phyloP scores from a whole-genome alignment of 2,888 invertebrate species.

The Dicyrtomina minuta region DNA sequence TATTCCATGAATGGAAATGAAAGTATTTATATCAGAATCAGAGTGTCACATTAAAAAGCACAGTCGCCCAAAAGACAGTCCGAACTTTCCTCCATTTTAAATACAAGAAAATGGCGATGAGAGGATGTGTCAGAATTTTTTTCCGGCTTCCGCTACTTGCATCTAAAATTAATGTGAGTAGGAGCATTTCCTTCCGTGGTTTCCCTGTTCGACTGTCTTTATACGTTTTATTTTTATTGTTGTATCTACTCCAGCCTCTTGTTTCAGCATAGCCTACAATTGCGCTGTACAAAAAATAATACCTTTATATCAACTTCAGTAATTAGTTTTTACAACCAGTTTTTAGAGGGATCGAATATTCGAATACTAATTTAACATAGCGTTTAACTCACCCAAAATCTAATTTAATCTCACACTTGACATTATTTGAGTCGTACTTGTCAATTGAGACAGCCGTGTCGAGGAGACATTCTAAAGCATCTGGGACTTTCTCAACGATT shows the following conservation, averaged over 20 bases:
- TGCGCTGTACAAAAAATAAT: conserved; percentile 42
- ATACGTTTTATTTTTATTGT: conserved; percentile 6
- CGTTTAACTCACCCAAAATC: conserved; percentile 48
- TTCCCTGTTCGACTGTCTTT: conserved; percentile 16
- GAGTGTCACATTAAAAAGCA: conserved; percentile 42
- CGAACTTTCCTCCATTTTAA: conserved; percentile 50
- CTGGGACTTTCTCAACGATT: conserved; percentile 51
- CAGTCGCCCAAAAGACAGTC: conserved; percentile 50
- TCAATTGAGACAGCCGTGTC: conserved; percentile 49
- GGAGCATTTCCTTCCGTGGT: conserved; percentile 47
- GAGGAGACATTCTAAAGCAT: conserved; percentile 51
- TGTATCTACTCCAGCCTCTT: conserved; percentile 39
- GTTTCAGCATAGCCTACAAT: conserved; percentile 52
- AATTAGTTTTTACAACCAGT: no score
- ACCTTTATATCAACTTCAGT: no score
- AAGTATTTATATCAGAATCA: background rate
- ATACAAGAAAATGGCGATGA: conserved; percentile 43
- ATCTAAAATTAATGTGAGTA: conserved; percentile 47
- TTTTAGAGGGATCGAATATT: no score
- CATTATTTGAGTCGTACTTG: conserved; percentile 51
- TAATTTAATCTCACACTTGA: conserved; percentile 50
- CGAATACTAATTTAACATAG: no score
- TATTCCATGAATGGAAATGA: background rate
- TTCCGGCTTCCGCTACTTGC: conserved; percentile 50
- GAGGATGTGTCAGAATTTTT: conserved; percentile 51